Base-by-base conservation (phyloP, 2,797 vertebrate species). In the Halcyon smyrnensis region DNA sequence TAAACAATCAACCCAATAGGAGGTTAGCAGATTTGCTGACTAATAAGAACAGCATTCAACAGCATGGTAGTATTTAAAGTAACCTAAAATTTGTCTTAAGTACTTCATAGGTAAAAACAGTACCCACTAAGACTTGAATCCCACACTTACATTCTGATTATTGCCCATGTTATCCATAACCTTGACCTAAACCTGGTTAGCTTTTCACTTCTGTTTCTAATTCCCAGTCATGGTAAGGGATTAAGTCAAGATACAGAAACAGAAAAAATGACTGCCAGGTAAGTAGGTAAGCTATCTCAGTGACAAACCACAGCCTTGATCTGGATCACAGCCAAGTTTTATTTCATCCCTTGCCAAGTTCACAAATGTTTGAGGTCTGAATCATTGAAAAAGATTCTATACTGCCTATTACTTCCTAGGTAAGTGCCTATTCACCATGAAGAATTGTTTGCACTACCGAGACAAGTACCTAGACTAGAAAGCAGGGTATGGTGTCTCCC, bases 221-320 rank as follows among this genome's bases (percentile, higher is more conserved):
- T 82, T 92, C 48, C n/a, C 16, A 24, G 37, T 57, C 53, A 16
- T 59, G 36, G 36, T 59, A 84, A 39, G 20, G 13, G 37, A 92
- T 89, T 90, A 90, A 92, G 32, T 56, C 15, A 79, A 86, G 68
- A 82, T 34, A 92, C 20, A 83, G n/a, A 78, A 89, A 84, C 18
- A 93, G 53, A 74, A 90, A 83, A 90, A 53, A 45, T 8, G 45
- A 74, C 48, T 74, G 24, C 20, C 73, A 87, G 86, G 80, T 78
- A 84, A 92, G 50, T 23, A 74, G 86, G n/a, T 73, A 23, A 90
- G 50, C 37, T 70, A 43, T 27, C 45, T 86, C 83, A 64, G 11
- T 67, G 57, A 74, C 41, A 78, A 57, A 74, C 34, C 57, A 75
- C 34, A 90, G 20, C 30, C 36, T 69, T 51, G 12, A 88, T 50